Evolutionary conservation across 30 jellyfish, hydroid and myxozoan species (phyloP).

Genomic region (Mastigias papua): DNA sequence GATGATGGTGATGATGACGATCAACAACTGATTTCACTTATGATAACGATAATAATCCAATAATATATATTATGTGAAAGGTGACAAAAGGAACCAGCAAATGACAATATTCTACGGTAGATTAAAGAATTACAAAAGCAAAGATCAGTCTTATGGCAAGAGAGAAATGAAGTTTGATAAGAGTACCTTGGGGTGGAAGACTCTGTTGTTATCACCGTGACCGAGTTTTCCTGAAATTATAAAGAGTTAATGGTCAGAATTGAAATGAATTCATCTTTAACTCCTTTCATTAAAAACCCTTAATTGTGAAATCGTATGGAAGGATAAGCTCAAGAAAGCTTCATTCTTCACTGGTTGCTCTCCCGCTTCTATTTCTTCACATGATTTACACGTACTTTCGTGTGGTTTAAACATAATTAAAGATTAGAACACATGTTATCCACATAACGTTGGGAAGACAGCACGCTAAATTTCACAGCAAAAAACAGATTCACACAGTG

Average conservation of each 20-base stretch:
- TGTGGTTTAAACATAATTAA: not conserved
- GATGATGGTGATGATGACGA: not conserved
- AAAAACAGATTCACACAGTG: not conserved
- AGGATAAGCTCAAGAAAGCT: not conserved
- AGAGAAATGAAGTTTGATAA: not conserved
- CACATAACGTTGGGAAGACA: not conserved
- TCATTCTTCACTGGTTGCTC: not conserved
- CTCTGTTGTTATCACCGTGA: constrained; percentile 90
- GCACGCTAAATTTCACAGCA: not conserved
- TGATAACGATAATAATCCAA: too few species aligned
- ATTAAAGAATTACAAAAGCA: too few species aligned
- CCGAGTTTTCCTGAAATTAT: constrained; percentile 95
- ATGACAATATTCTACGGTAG: too few species aligned
- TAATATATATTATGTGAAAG: too few species aligned
- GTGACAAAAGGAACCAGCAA: too few species aligned
- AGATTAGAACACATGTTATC: not conserved
- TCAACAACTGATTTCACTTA: too few species aligned
- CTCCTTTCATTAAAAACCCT: not conserved
- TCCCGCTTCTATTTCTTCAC: not conserved
- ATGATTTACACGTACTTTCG: not conserved
- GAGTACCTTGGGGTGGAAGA: constrained; percentile 89
- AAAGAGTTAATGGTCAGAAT: not conserved
- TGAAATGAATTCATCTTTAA: not conserved
- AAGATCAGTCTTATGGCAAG: not conserved
- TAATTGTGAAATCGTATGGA: not conserved